Evolutionary conservation across 2,113 vertebrate genomes (phyloP), one percentile per base, ranked within the genome.

Genomic region (Geothlypis trichas): DNA sequence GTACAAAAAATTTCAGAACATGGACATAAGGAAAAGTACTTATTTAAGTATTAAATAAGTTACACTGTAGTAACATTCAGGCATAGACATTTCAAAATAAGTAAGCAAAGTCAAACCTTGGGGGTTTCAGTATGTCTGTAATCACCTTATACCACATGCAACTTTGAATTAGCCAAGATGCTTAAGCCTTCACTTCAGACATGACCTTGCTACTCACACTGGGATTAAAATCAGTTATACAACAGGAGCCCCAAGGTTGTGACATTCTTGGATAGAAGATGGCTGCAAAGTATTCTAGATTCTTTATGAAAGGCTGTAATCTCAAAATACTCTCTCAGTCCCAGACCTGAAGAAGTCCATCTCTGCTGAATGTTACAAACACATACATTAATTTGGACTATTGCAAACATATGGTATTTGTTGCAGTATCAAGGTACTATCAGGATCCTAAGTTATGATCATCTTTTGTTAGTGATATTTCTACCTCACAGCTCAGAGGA

Each of bases 281-380:
- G 27, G 44, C n/a, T 76, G 57, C 75, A 76, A 61, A 58, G 11
- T 37, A 65, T 46, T 76, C 71, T 28, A 55, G 61, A 55, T 14
- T 20, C 9, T 66, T 89, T 37, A 83, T 9, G 21, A 80, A 84
- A 54, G 28, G 23, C 55, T 72, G 8, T 42, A 75, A 78, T 37
- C 47, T 72, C 47, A 71, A 13, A 1, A 61, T 24, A 57, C 30
- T 79, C 44, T 63, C 57, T 59, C 12, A 73, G 26, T 35, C n/a
- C 46, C 75, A 80, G 33, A 57, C 31, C 26, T 31, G 59, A 69
- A 59, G 13, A 51, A 83, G 26, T 31, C 37, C 52, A 94, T 47
- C 72, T 80, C 95, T 96, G 95, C 51, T 84, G 14, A 94, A 90
- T 84, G 94, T 92, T 90, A 94, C 20, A 2, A 92, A 95, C 85